Evolutionary conservation across 2,113 vertebrate genomes (phyloP), one percentile per base, ranked within the genome.

Genomic region (Cebus imitator): DNA sequence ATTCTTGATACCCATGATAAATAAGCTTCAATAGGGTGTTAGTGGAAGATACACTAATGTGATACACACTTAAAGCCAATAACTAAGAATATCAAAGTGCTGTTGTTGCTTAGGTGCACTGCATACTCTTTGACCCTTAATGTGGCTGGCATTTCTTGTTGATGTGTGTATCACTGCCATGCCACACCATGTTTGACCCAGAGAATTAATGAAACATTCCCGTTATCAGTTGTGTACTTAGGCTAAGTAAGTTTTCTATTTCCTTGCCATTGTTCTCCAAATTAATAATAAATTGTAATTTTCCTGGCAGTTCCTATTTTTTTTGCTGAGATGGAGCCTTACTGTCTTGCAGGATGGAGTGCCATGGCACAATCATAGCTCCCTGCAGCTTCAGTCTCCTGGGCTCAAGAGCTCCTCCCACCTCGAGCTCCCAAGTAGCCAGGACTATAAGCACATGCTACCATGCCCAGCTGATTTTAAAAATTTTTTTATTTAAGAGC

Each of bases 401-500:
- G 32, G 64, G 64, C 64, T 68, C 64, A 68, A 68, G 64, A 7
- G 64, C 32, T 68, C 30, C 32, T 35, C 64, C 32, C 14, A 68
- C 64, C 32, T 35, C 5, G 32, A 30, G 13, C 64, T 68, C 64
- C 64, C 64, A 35, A 68, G 64, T 17, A 68, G 32, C 32, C 32
- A 35, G 64, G 64, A 35, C 64, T 68, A 68, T 35, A 68, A 35
- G 32, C 64, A 68, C 32, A 17, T 32, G 64, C 64, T 68, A 68
- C 64, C 64, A 68, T 68, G 32, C 2, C 32, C 64, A 32, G 64
- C 13, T 17, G 32, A 68, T 68, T 68, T 68, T 17, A 16, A 2
- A 16, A 32, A 17, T 17, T 35, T 35, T 68, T 97, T 96, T 43
- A 94, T 96, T 80, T 94, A 79, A 82, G 61, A 94, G 79, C 21